Base-by-base conservation (phyloP, 2,113 vertebrate genomes). In the Lanius ludovicianus region DNA sequence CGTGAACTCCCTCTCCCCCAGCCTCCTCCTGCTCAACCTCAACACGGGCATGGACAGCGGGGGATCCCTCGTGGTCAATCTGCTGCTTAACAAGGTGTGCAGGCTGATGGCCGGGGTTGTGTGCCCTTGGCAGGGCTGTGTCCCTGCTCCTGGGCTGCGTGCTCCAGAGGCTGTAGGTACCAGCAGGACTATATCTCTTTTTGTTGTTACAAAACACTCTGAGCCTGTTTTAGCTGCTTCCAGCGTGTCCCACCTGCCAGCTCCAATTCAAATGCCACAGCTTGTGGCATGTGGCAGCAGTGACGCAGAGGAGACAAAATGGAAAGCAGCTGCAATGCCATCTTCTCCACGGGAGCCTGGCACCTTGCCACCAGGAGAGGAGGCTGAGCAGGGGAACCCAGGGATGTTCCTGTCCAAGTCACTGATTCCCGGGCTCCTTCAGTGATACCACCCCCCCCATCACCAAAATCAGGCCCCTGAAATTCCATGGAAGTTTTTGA, bases 61-160 rank as follows among this genome's bases (percentile, higher is more conserved):
- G 1, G 99, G 99, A 3, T 98, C 98, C 25, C 98, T 99, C 30
- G 98, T 98, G 55, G 77, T 99, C 65, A 97, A 90, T 65, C 98
- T 99, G 67, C 93, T 93, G 42, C 96, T 99, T 19, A 99, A 99
- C 96, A 95, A 98, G 97, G 99, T 99, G 82, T 14, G 39, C 59
- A 13, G 37, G 52, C 46, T 23, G 35, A 9, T 2, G 2, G 27
- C 1, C 4, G 10, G 87, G 30, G 1, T 3, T 7, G 44, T 35
- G 25, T 33, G 28, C 49, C 59, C 41, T 84, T 5, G 50, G 35
- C 8, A 3, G 69, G 56, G 59, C 30, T 57, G 42, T 23, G 28
- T 67, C 33, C 42, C 62, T 65, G 44, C 64, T 79, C 44, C 27
- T 5, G 35, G 59, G 63, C 9, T 14, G 78, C 52, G 2, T 17